Evolutionary conservation across 1,140 invertebrate species (phyloP).

Genomic region (Drosophila lacertosa): DNA sequence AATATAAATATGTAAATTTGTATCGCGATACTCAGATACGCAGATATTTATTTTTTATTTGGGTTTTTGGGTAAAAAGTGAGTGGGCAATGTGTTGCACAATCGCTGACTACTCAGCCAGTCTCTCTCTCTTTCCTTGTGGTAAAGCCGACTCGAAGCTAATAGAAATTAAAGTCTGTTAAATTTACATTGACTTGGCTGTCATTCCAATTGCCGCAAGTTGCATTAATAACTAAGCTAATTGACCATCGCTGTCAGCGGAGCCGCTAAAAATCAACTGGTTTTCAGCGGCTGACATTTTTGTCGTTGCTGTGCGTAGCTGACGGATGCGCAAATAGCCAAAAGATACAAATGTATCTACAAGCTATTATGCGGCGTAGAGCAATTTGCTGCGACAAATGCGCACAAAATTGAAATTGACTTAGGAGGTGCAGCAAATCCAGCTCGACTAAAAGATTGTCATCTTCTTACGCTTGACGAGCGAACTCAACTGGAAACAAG

Average conservation of each 20-base stretch:
- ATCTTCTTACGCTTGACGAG: constrained; percentile 27
- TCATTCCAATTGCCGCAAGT: constrained; percentile 29
- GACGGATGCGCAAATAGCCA: constrained; percentile 4
- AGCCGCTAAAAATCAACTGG: constrained; percentile 52
- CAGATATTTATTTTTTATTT: constrained; percentile 7
- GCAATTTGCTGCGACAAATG: constrained; percentile 40
- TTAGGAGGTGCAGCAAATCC: constrained; percentile 44
- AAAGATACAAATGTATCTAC: constrained; percentile 35
- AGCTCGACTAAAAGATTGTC: constrained; percentile 41
- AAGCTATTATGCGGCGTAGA: neutral
- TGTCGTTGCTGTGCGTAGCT: constrained; percentile 16
- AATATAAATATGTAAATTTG: constrained; percentile 57
- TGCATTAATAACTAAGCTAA: constrained; percentile 64
- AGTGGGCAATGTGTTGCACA: constrained; percentile 9
- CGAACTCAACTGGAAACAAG: constrained; percentile 28
- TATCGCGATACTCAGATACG: neutral
- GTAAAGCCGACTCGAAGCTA: constrained; percentile 2
- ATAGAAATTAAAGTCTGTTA: constrained; percentile 21
- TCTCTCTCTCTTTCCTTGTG: neutral
- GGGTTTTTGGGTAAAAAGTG: constrained; percentile 20
- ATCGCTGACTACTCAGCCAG: neutral
- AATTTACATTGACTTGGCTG: constrained; percentile 35
- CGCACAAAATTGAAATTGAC: constrained; percentile 34
- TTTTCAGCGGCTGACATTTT: constrained; percentile 43
- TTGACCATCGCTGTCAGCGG: constrained; percentile 62